Percentiles rank a stretch among this genome's conserved stretches.
phyloP scores from a whole-genome alignment of 2,888 invertebrate genomes.

The Flexamia atlantica region DNA sequence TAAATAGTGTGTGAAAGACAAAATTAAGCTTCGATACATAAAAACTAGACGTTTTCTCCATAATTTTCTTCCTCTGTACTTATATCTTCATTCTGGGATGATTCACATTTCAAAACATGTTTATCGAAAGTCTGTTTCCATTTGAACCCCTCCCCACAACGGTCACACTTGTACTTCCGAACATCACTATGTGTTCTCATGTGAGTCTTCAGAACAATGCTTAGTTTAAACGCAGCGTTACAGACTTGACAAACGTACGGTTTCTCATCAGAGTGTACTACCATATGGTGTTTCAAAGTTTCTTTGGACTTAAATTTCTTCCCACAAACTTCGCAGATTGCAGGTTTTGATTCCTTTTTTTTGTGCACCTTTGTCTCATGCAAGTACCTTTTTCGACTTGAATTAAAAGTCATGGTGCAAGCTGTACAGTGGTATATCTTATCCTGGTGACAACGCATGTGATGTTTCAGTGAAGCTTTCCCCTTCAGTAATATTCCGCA shows the following conservation, averaged over 20 bases:
- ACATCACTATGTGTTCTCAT: slow-evolving; percentile 6
- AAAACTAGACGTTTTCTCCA: not conserved
- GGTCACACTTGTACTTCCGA: not conserved
- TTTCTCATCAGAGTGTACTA: slow-evolving; percentile 37
- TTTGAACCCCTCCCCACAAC: slow-evolving; percentile 17
- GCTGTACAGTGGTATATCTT: not conserved
- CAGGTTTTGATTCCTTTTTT: not conserved
- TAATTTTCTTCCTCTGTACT: not conserved
- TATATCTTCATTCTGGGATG: not conserved
- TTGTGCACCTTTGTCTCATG: not conserved
- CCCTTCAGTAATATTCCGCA: not conserved
- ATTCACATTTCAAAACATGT: slow-evolving; percentile 22
- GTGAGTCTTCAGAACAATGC: not conserved
- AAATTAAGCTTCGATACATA: too few relatives aligned
- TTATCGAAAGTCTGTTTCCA: slow-evolving; percentile 56
- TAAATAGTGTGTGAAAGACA: too few relatives aligned
- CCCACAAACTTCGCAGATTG: slow-evolving; percentile 20
- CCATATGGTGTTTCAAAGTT: not conserved
- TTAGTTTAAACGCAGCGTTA: slow-evolving; percentile 21
- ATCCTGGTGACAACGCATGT: not conserved
- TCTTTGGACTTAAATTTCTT: not conserved
- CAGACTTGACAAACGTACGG: slow-evolving; percentile 2
- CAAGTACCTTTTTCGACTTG: not conserved
- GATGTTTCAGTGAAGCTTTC: not conserved
- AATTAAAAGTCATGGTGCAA: slow-evolving; percentile 28